A percentile compares a stretch with the other conserved stretches of the same genome.
phyloP scores from a whole-genome alignment of 2,797 vertebrate genomes.

The Chelmon rostratus region DNA sequence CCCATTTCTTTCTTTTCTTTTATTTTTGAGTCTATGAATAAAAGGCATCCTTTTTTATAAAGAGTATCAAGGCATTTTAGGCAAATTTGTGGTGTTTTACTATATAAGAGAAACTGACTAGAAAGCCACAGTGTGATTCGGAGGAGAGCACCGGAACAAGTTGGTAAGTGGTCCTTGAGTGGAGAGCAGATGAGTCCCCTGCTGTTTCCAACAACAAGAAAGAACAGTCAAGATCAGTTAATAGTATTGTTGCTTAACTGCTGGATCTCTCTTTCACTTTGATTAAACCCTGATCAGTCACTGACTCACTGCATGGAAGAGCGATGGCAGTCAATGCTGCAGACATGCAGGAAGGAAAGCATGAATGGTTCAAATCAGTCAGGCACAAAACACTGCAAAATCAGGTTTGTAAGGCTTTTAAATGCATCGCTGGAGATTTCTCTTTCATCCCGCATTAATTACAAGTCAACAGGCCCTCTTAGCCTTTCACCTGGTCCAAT shows the following conservation, averaged over 20 bases:
- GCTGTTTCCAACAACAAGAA: background rate
- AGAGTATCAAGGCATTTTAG: background rate
- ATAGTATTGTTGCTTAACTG: background rate
- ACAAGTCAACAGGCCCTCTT: background rate
- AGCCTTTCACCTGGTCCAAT: background rate
- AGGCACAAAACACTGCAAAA: background rate
- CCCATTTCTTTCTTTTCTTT: too few relatives aligned
- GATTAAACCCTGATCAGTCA: background rate
- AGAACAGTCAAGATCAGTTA: background rate
- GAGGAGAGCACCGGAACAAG: background rate
- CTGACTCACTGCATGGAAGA: background rate
- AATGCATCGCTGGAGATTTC: background rate
- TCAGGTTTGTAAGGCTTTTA: too few relatives aligned
- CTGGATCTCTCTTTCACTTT: too few relatives aligned
- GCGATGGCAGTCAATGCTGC: background rate
- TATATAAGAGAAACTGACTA: background rate
- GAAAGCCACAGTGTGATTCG: background rate
- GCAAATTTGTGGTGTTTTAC: background rate
- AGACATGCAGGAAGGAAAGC: background rate
- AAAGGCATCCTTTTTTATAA: too few relatives aligned
- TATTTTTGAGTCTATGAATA: too few relatives aligned
- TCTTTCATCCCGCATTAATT: background rate
- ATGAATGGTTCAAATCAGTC: background rate
- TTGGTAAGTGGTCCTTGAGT: background rate
- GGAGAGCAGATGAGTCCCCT: background rate